Percentiles rank a stretch among this genome's conserved stretches.
phyloP scores from a whole-genome alignment of 2,888 invertebrate species.

The Mesopsocus fuscifrons region DNA sequence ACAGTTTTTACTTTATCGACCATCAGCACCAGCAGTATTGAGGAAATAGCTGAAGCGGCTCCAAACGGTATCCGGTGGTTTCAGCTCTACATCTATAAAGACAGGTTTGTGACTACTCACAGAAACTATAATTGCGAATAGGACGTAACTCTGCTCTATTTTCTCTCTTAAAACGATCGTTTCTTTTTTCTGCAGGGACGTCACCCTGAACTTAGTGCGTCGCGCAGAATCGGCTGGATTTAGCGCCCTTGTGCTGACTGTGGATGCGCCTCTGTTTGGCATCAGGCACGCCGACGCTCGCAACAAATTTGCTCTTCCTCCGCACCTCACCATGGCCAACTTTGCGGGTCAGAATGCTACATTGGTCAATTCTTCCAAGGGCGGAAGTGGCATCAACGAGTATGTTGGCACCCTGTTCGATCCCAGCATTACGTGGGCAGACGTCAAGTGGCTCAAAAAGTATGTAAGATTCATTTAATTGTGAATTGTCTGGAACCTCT shows the following conservation, averaged over 20 bases:
- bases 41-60: constrained; percentile 63
- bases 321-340: constrained; percentile 66
- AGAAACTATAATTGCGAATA: no score
- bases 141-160: no score
- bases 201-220: constrained; percentile 49
- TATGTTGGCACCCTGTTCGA: constrained; percentile 66
- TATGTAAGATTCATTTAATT: no score
- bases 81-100: constrained; percentile 76
- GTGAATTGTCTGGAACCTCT: no score
- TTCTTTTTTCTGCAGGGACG: constrained; percentile 30
- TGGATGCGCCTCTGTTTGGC: constrained; percentile 79
- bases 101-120: constrained; percentile 40
- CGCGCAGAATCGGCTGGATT: constrained; percentile 71
- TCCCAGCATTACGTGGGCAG: constrained; percentile 66
- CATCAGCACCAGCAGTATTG: constrained; percentile 67
- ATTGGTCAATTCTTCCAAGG: constrained; percentile 27
- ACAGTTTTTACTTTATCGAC: constrained; percentile 72
- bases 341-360: constrained; percentile 39
- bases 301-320: constrained; percentile 67
- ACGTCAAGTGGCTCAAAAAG: constrained; percentile 67
- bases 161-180: constrained; percentile 12
- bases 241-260: constrained; percentile 69
- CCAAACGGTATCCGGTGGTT: constrained; percentile 70
- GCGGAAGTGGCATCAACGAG: constrained; percentile 45
- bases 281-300: constrained; percentile 58